Evolutionary conservation across 2,797 vertebrate species (phyloP).

Genomic region (Pyrrhura leucotis): DNA sequence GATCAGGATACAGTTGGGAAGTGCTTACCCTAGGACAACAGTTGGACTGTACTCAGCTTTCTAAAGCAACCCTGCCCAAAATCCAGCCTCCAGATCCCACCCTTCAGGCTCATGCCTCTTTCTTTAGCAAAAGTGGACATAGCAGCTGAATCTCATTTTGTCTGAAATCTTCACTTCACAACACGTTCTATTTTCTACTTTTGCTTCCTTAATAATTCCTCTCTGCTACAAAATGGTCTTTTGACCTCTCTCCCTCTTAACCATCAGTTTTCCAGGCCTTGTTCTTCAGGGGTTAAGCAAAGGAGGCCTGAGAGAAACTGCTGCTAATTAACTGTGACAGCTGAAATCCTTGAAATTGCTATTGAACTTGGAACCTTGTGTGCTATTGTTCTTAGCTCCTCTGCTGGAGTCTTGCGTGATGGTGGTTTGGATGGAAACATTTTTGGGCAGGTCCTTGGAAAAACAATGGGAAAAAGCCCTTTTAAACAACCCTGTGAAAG

Average conservation of each 20-base stretch:
- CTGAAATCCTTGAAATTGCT: slow-evolving; percentile 60
- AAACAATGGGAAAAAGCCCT: slow-evolving; percentile 61
- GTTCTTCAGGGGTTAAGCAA: slow-evolving; percentile 33
- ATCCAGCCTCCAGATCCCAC: slow-evolving; percentile 4
- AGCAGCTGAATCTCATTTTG: neutral
- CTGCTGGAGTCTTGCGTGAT: slow-evolving; percentile 60
- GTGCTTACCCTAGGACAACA: slow-evolving; percentile 10
- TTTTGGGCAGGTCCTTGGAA: slow-evolving; percentile 66
- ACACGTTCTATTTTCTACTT: neutral
- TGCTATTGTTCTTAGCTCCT: slow-evolving; percentile 50
- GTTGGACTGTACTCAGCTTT: slow-evolving; percentile 6
- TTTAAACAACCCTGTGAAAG: slow-evolving; percentile 36
- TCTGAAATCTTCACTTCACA: neutral
- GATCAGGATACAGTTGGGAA: neutral
- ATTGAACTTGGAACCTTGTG: slow-evolving; percentile 65
- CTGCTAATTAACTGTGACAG: slow-evolving; percentile 46
- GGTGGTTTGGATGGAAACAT: slow-evolving; percentile 68
- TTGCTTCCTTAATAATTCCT: neutral
- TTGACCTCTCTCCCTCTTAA: neutral
- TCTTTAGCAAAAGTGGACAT: neutral
- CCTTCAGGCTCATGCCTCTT: slow-evolving; percentile 4
- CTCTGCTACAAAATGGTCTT: neutral
- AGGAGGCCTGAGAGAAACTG: slow-evolving; percentile 12
- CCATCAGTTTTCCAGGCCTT: neutral
- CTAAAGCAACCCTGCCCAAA: slow-evolving; percentile 50